Evolutionary conservation across 2,113 vertebrate genomes (phyloP).

Genomic region (Pungitius pungitius): DNA sequence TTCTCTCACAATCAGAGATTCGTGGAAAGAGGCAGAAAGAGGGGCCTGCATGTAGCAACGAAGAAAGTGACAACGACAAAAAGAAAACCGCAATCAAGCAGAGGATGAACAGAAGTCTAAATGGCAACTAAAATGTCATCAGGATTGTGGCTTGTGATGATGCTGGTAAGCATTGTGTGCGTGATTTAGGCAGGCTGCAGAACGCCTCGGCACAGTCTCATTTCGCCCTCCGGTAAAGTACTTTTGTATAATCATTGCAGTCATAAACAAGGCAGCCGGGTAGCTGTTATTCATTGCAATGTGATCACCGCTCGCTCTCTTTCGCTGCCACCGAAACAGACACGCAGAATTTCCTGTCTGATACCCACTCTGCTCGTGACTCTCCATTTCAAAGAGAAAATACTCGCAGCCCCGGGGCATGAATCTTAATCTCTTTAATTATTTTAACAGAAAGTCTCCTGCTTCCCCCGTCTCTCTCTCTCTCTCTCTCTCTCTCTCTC

Average conservation of each 20-base stretch:
- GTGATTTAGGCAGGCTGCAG: conserved; percentile 47
- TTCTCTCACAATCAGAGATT: conserved; percentile 74
- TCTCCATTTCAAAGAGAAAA: conserved; percentile 58
- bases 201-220: conserved; percentile 29
- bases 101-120: conserved; percentile 65
- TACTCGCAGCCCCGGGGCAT: conserved; percentile 39
- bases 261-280: conserved; percentile 63
- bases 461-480: conserved; percentile 3
- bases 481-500: neutral
- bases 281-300: conserved; percentile 47
- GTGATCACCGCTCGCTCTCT: conserved; percentile 33
- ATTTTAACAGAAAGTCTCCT: conserved; percentile 38
- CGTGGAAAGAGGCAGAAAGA: conserved; percentile 61
- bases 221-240: conserved; percentile 42
- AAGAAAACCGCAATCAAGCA: conserved; percentile 65
- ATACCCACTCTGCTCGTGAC: conserved; percentile 44
- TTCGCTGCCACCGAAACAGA: conserved; percentile 54
- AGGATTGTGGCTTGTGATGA: conserved; percentile 45
- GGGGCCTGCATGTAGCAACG: conserved; percentile 41
- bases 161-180: conserved; percentile 25
- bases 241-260: conserved; percentile 65
- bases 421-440: conserved; percentile 65
- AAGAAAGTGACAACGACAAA: conserved; percentile 58
- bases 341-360: conserved; percentile 61
- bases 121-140: conserved; percentile 44